These are phyloP conservation scores for Deladenus siricidicola DNA, from an alignment of 2,888 invertebrate genomes.

Conservation along the genomic window DNA sequence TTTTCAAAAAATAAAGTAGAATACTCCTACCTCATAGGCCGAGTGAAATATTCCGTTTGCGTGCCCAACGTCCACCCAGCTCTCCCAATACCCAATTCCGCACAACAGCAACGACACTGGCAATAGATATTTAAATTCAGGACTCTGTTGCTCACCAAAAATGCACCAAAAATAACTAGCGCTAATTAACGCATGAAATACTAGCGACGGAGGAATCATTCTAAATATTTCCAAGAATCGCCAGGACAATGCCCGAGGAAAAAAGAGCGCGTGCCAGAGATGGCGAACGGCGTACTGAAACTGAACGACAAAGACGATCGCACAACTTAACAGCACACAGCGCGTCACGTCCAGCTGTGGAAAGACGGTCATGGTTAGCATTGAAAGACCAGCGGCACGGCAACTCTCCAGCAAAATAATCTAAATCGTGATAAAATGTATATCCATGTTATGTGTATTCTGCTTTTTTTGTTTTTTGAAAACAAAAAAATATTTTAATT, in stretches of 20 bases:
- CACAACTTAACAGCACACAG: constrained; percentile 20
- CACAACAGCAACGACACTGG: constrained; percentile 36
- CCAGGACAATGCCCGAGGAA: constrained; percentile 1
- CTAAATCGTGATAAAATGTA: constrained; percentile 19
- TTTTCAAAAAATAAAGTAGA: background rate
- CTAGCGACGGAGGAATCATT: constrained; percentile 8
- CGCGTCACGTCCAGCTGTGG: constrained; percentile 28
- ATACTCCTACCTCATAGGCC: constrained; percentile 29
- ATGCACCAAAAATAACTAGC: constrained; percentile 20
- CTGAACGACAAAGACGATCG: constrained; percentile 35
- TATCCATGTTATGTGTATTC: background rate
- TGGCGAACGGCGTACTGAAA: constrained; percentile 21
- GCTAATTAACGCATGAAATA: constrained; percentile 12
- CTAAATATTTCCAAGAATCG: constrained; percentile 13
- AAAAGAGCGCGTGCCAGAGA: no score
- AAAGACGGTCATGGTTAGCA: constrained; percentile 28
- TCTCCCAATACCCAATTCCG: constrained; percentile 47
- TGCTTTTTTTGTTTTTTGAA: background rate
- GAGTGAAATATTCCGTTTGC: constrained; percentile 37
- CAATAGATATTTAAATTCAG: constrained; percentile 22
- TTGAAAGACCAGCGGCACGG: constrained; percentile 36
- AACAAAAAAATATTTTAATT: background rate
- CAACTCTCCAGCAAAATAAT: constrained; percentile 36
- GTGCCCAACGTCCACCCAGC: constrained; percentile 41
- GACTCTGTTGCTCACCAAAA: constrained; percentile 6